Evolutionary conservation across 2,797 vertebrate species (phyloP).

Genomic region (Sebastes trivittatus): DNA sequence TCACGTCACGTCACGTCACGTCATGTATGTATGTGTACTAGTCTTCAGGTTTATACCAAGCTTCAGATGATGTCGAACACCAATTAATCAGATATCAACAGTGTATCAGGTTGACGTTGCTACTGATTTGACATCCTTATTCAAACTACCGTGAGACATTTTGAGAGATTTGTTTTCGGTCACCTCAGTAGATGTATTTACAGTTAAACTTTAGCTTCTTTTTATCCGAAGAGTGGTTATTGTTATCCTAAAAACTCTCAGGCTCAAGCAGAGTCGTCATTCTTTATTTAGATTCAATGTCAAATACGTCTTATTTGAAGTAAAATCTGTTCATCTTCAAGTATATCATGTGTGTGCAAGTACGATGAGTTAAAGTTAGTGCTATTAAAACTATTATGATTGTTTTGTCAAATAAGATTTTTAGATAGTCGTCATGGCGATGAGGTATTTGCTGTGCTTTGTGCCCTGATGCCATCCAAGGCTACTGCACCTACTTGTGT

Average conservation of each 20-base stretch:
- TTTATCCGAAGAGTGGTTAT: neutral
- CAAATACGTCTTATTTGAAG: neutral
- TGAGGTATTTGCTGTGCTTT: constrained; percentile 2
- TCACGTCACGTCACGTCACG: neutral
- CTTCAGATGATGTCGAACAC: neutral
- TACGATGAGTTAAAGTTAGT: neutral
- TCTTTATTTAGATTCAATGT: neutral
- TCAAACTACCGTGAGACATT: neutral
- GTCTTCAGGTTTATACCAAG: neutral
- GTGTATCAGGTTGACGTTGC: neutral
- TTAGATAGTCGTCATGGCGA: constrained; percentile 17
- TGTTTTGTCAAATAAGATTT: neutral
- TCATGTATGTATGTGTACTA: neutral
- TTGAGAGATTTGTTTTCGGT: neutral
- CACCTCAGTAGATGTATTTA: neutral
- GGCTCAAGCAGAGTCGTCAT: neutral
- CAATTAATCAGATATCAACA: neutral
- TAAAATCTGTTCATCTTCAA: neutral
- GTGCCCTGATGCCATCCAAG: constrained; percentile 25
- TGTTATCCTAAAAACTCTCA: neutral
- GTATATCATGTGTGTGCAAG: neutral
- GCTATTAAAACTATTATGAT: neutral
- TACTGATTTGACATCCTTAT: neutral
- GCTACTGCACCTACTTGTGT: constrained; percentile 23
- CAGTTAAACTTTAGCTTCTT: neutral